Evolutionary conservation across 2,797 vertebrate species (phyloP).

Genomic region (Vipera latastei): DNA sequence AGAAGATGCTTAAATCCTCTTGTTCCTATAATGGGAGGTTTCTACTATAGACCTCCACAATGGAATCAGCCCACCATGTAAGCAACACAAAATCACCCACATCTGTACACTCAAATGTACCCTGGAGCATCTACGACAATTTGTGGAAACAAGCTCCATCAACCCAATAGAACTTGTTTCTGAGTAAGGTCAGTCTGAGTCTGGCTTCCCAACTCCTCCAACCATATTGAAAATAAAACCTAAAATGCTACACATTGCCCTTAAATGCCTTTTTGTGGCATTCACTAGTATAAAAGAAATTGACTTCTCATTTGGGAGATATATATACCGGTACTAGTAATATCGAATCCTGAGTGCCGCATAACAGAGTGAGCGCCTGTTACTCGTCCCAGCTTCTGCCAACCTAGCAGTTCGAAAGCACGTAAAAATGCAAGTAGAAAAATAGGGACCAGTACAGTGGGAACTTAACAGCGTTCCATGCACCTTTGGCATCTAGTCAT

Average conservation of each 20-base stretch:
- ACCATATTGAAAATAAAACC: not conserved
- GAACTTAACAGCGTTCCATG: too few relatives aligned
- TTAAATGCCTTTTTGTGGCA: not conserved
- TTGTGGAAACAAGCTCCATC: not conserved
- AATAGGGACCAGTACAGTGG: too few relatives aligned
- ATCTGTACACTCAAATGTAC: accelerated
- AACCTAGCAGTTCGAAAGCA: too few relatives aligned
- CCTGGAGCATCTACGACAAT: not conserved
- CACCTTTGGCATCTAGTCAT: too few relatives aligned
- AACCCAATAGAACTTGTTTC: not conserved
- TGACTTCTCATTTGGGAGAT: not conserved
- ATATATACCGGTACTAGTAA: too few relatives aligned
- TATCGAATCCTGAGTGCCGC: too few relatives aligned
- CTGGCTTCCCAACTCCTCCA: not conserved
- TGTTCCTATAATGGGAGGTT: slow-evolving; percentile 7
- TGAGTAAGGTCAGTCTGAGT: too few relatives aligned
- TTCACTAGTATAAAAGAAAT: not conserved
- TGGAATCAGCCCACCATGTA: slow-evolving; percentile 39
- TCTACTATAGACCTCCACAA: not conserved
- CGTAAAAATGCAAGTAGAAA: too few relatives aligned
- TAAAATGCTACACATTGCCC: not conserved
- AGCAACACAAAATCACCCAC: not conserved
- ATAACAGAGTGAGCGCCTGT: too few relatives aligned
- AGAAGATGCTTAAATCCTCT: slow-evolving; percentile 19
- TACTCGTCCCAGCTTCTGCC: too few relatives aligned